Evolutionary conservation across 1,140 invertebrate genomes (phyloP), one percentile per base, ranked within the genome.

Genomic region (Apis dorsata): DNA sequence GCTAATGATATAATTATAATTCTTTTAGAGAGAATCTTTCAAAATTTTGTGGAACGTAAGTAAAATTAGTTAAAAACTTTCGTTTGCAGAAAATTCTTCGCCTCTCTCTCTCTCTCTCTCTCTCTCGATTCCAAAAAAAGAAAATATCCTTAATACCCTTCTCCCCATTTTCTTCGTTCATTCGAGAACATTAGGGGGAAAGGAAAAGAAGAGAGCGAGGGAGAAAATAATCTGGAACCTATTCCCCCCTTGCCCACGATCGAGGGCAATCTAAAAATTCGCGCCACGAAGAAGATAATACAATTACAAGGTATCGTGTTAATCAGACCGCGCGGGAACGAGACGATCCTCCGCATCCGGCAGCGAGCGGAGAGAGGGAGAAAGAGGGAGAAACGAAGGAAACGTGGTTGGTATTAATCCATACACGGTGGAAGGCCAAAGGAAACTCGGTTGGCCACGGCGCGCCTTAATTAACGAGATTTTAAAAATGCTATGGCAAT

Each of bases 401-500:
- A 77, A 63, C 73, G 65, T 57, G 65, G 74, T 60, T 78, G 81
- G 81, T 83, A 79, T 83, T 83, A 83, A 83, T 83, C 81, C 81
- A 28, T 70, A 71, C 75, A 44, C 34, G 34, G 34, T 44, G 34
- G 59, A 53, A 59, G 57, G 68, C 59, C 60, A 44, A 83, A 79
- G 65, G 80, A 76, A 75, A 21, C 71, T 49, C 62, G 72, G 51
- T 15, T 44, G 68, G 12, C 51, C 15, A n/a, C 55, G 68, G 53
- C 24, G 68, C 17, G 34, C 60, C 60, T 91, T 92, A 93, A 93
- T 93, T 93, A 93, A 92, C 90, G 89, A 90, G 90, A 91, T 93
- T 93, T 92, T 92, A 92, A 92, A 93, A 93, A 93, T 93, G 90
- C 91, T 90, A 92, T 88, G 89, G 92, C 93, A 91, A 93, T 93